Base-by-base conservation (phyloP, 2,888 invertebrate species). In the Monochamus alternatus region DNA sequence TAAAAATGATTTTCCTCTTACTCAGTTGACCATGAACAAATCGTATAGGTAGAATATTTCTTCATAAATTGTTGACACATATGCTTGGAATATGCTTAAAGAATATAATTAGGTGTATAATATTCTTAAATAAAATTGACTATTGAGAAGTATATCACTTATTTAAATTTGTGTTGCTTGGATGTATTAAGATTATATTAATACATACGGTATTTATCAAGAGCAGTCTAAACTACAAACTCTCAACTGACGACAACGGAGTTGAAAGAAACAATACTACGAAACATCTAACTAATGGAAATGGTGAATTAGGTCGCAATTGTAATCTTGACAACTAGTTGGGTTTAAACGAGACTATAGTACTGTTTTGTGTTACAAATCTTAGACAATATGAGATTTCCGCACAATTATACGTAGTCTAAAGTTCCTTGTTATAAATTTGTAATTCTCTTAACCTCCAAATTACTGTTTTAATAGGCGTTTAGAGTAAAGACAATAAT, bases 321-420 rank as follows among this genome's bases (percentile, higher is more conserved):
- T 60, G 69, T 51, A 69, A 69, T 69, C 69, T 60, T 60, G 47
- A 60, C 60, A 30, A 47, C 47, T 47, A 31, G 12, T 60, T 51
- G 62, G 51, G 69, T 22, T 59, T 31, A 60, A 60, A 51, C 22
- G 69, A 43, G 44, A 30, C 30, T 60, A 62, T 69, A 32, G 60
- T 62, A 69, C 12, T 62, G 60, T 69, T 62, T 47, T 14, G 60
- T 47, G 60, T 51, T 69, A 62, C 47, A 69, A 69, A 69, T 69
- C 69, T 69, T 31, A 22, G 44, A 51, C 69, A 47, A 69, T 64
- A 64, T 43, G 64, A 2, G 43, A 66, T 66, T 51, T 52, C 31
- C 10, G 51, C 47, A 51, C 44, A 70, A 62, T 58, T 60, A 44
- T 47, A 51, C 70, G 30, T 62, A 38, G 14, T 38, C 12, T 43